Evolutionary conservation across 2,113 vertebrate species (phyloP).

Genomic region (Dendrocopos noguchii): DNA sequence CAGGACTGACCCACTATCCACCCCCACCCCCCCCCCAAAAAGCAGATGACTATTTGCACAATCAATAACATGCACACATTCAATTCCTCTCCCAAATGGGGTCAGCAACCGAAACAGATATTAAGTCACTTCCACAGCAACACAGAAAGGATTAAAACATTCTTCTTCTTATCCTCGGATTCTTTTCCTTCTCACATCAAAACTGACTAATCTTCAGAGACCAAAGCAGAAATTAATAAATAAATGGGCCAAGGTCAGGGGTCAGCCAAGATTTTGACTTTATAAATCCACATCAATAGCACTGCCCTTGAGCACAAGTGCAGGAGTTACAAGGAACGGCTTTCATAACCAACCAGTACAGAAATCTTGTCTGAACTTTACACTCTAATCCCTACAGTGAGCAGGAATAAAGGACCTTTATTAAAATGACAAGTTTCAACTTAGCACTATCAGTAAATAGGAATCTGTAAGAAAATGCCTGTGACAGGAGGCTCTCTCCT

Average conservation of each 20-base stretch:
- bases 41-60: background rate
- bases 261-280: background rate
- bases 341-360: background rate
- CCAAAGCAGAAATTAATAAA: background rate
- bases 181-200: slow-evolving; percentile 3
- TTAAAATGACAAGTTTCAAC: background rate
- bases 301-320: background rate
- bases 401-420: background rate
- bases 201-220: background rate
- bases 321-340: background rate
- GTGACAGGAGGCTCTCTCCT: background rate
- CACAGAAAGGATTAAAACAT: background rate
- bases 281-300: background rate
- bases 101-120: background rate
- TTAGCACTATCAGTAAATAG: background rate
- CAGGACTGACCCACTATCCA: fast-evolving
- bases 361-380: background rate
- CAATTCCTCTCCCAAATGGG: background rate
- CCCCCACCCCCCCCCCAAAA: no score
- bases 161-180: background rate
- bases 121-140: background rate
- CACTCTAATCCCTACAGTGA: background rate
- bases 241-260: background rate
- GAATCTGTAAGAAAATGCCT: background rate
- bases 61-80: background rate